These are phyloP conservation scores for Corythaeola cristata DNA, from an alignment of 2,113 vertebrate genomes.

Conservation along the genomic window DNA sequence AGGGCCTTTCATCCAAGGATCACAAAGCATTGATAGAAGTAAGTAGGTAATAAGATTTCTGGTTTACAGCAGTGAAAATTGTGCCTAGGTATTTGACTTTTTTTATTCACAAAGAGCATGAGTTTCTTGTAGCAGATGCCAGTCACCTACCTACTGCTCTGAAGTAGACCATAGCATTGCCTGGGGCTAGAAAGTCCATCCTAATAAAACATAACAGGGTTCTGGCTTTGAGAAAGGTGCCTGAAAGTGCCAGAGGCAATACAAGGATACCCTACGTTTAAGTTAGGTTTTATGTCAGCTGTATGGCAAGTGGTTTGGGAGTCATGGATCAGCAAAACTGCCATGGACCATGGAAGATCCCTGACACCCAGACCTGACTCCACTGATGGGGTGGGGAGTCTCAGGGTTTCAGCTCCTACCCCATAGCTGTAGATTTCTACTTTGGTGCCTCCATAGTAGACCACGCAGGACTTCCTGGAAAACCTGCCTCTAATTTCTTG, in stretches of 20 bases:
- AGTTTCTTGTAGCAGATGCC: background rate
- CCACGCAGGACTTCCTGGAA: background rate
- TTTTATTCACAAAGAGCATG: background rate
- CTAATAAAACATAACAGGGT: background rate
- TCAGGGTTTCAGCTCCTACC: background rate
- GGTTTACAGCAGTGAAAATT: slow-evolving; percentile 3
- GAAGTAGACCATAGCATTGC: background rate
- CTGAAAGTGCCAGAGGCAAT: background rate
- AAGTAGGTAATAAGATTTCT: slow-evolving; percentile 5
- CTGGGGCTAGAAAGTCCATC: background rate
- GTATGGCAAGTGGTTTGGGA: background rate
- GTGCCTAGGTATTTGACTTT: background rate
- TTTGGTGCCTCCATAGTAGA: background rate
- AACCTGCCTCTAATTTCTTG: background rate
- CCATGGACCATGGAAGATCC: background rate
- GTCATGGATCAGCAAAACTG: background rate
- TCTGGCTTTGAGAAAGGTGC: background rate
- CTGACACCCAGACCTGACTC: background rate
- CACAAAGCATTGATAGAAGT: background rate
- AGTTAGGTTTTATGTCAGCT: background rate
- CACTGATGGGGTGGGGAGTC: background rate
- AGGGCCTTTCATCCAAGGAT: background rate
- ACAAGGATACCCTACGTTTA: background rate
- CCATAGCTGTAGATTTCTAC: background rate
- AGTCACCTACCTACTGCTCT: background rate